Evolutionary conservation across 2,888 invertebrate species (phyloP), one percentile per base, ranked within the genome.

Genomic region (Diarsia mendica): DNA sequence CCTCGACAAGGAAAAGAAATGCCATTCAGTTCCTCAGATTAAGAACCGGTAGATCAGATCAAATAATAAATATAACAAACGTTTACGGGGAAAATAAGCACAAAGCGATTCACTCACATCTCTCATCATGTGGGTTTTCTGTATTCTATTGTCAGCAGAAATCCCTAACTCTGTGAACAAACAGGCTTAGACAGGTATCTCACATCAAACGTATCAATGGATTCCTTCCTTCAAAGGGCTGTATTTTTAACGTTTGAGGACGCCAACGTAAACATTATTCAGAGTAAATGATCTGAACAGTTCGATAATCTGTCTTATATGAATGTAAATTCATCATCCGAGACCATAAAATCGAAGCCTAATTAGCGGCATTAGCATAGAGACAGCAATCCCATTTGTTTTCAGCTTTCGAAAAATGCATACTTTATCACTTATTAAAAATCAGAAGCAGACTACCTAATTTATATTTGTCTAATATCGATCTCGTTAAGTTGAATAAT

Each of bases 91-190:
- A 70, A 81, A 77, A 77, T 79, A 84, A 75, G 64, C 83, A 85
- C 81, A 86, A 83, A 84, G 73, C 60, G 53, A 77, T 82, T 76
- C 64, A 61, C 70, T 76, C 70, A 55, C 83, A 70, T 72, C 69
- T 69, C 72, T 63, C 58, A 77, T 83, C 75, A 75, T 75, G 79
- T 81, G 83, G 85, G 81, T 70, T 80, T 80, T 74, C 72, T 69
- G 68, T 79, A 75, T 79, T 79, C 85, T 80, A 83, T 87, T 85
- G 87, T 85, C 82, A 86, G 85, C 87, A 71, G 63, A 82, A 79
- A 86, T 82, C 77, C 83, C 71, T 80, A 83, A 85, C 80, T 79
- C 79, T 64, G 65, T 77, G 77, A 83, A 84, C 84, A 84, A 85
- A 85, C 78, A 75, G 79, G 79, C 79, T 84, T 72, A 83, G 72